A percentile compares a stretch with the other conserved stretches of the same genome.
These are phyloP conservation scores for Pipra filicauda DNA, from an alignment of 2,113 vertebrate genomes.

Conservation along the genomic window DNA sequence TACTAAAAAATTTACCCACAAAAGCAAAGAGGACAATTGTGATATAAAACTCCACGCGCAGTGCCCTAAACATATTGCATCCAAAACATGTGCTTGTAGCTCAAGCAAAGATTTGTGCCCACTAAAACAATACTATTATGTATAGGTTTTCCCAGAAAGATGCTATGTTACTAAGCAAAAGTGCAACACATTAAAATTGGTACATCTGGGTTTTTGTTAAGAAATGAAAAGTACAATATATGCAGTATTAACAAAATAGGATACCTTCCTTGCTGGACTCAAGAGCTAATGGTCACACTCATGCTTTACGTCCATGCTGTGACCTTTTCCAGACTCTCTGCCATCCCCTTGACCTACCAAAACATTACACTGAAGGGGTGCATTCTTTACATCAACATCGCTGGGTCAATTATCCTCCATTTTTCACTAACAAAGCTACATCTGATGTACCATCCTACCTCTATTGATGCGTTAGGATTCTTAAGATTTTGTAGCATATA, in stretches of 20 bases:
- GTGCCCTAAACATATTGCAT: not conserved
- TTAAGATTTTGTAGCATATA: no score
- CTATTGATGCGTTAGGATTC: no score
- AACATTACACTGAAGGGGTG: not conserved
- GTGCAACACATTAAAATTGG: not conserved
- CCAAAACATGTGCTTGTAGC: not conserved
- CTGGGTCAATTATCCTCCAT: not conserved
- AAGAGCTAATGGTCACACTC: not conserved
- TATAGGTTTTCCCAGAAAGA: not conserved
- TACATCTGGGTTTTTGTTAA: not conserved
- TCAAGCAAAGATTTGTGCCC: not conserved
- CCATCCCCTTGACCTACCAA: not conserved
- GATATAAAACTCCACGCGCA: not conserved
- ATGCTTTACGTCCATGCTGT: not conserved
- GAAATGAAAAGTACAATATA: not conserved
- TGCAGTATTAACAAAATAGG: not conserved
- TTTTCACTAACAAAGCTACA: not conserved
- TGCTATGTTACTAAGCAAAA: not conserved
- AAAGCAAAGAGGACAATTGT: not conserved
- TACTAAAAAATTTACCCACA: not conserved
- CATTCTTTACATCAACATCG: not conserved
- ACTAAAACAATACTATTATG: not conserved
- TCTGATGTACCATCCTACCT: not conserved
- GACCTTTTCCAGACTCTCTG: not conserved
- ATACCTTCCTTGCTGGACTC: not conserved